Evolutionary conservation across 1,140 invertebrate genomes (phyloP), one percentile per base, ranked within the genome.

Genomic region (Anagrus nilaparvatae): DNA sequence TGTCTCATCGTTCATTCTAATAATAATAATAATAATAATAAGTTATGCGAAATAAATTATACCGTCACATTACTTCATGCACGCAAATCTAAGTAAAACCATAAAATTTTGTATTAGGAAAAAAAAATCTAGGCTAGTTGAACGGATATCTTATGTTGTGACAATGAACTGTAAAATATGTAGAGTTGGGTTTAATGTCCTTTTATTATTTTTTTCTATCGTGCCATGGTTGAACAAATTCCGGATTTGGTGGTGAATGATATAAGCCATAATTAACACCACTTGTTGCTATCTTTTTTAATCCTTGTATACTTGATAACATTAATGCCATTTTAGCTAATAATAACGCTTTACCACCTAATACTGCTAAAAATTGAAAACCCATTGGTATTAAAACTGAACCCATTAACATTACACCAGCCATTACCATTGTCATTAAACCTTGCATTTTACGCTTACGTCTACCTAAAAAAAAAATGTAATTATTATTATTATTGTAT

Each of bases 301-400:
- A 56, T 4, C 82, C 82, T 53, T 84, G 81, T 43, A 86, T 83
- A 1, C 80, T 81, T 8, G 81, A 79, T 1, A 86, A 55, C n/a
- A 84, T 72, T 3, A 86, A 58, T 0, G 82, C 82, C 72, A 86
- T 76, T 63, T 85, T 86, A 1, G 82, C 79, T 28, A 86, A 55
- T 0, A 86, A 51, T 1, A 86, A 52, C 0, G 82, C 81, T 63
- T 86, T 86, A 18, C 82, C 82, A 9, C 81, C 82, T 1, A 86
- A 63, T 0, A 84, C 78, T 0, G 82, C 80, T 0, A 86, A 63
- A 54, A 84, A 82, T 52, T 84, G 81, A 44, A 84, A 84, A 21
- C 81, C 81, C 76, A 86, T 78, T 2, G 82, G 81, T 8, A 84
- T 69, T 0, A 84, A 53, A 2, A 85, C 75, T 49, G 80, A 75